Evolutionary conservation across 2,113 vertebrate genomes (phyloP).

Genomic region (Narcine bancroftii): DNA sequence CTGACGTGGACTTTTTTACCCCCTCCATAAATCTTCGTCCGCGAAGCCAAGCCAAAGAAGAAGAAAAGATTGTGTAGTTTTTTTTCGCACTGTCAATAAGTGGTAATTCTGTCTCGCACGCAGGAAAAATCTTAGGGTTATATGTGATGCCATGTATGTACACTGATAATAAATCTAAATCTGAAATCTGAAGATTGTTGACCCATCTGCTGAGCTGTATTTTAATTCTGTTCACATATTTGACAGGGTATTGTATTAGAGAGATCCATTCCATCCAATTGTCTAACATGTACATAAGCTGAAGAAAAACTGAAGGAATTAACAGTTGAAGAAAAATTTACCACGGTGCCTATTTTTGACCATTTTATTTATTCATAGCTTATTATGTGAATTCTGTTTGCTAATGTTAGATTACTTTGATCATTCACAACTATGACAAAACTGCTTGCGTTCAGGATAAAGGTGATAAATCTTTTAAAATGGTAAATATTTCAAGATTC

Average conservation of each 20-base stretch:
- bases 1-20: no score
- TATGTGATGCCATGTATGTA: no score
- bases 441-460: constrained; percentile 11
- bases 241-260: not conserved
- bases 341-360: not conserved
- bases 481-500: no score
- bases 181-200: not conserved
- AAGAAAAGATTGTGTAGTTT: no score
- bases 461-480: not conserved
- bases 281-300: not conserved
- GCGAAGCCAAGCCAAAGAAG: no score
- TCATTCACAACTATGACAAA: not conserved
- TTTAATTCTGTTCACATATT: not conserved
- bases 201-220: not conserved
- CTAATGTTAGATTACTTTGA: not conserved
- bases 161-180: no score
- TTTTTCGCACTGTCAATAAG: no score
- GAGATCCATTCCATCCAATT: not conserved
- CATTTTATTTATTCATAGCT: not conserved
- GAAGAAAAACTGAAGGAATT: not conserved
- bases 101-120: no score
- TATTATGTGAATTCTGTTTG: not conserved
- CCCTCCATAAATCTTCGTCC: no score
- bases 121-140: no score
- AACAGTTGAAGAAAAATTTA: not conserved